phyloP scores from a whole-genome alignment of 2,113 vertebrate genomes.

The Riparia riparia region DNA sequence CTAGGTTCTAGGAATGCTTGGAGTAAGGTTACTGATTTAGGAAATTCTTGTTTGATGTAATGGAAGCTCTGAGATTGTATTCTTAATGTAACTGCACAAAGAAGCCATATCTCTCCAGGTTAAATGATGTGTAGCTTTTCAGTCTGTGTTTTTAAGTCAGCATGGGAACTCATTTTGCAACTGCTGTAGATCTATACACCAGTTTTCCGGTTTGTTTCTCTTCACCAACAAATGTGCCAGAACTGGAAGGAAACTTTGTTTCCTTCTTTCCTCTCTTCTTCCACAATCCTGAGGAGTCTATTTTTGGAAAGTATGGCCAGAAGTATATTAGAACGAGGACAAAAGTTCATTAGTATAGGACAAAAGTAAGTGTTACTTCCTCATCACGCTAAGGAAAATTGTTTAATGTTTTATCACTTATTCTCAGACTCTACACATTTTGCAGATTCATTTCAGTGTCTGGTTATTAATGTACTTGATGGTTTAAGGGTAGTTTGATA shows the following conservation, averaged over 20 bases:
- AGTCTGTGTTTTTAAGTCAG: neutral
- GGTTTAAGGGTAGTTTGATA: neutral
- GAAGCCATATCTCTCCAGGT: neutral
- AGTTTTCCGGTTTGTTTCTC: neutral
- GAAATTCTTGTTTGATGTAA: neutral
- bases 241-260: neutral
- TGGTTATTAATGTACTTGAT: neutral
- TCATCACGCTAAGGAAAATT: neutral
- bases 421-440: neutral
- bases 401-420: neutral
- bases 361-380: neutral
- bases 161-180: neutral
- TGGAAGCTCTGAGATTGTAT: neutral
- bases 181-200: neutral
- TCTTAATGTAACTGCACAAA: neutral
- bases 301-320: neutral
- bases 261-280: neutral
- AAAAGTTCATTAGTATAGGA: neutral
- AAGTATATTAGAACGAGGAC: neutral
- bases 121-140: neutral
- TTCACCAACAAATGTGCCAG: neutral
- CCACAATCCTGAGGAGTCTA: neutral
- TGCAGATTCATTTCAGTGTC: neutral
- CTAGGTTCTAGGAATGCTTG: neutral
- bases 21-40: neutral